Percentiles rank a stretch among this genome's conserved stretches.
phyloP scores from a whole-genome alignment of 2,113 vertebrate species.

The Istiophorus platypterus region DNA sequence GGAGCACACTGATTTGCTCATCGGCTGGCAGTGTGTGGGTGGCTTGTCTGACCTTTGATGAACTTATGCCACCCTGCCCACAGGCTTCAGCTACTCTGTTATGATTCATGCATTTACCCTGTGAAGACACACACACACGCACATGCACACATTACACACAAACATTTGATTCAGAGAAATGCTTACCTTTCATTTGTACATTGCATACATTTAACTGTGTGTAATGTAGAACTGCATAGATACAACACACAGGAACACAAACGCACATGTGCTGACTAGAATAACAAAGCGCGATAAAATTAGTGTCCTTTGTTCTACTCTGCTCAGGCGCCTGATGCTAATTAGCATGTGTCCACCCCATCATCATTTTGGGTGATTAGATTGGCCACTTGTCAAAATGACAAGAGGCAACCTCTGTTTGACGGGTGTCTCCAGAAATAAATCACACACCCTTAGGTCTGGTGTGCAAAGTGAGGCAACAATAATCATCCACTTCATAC shows the following conservation, averaged over 20 bases:
- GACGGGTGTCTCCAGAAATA: conserved; percentile 48
- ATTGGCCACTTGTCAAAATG: conserved; percentile 52
- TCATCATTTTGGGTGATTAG: conserved; percentile 64
- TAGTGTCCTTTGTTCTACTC: conserved; percentile 32
- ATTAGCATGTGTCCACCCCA: conserved; percentile 67
- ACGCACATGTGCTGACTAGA: neutral
- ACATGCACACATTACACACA: conserved; percentile 2
- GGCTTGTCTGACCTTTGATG: conserved; percentile 60
- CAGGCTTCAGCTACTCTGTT: conserved; percentile 38
- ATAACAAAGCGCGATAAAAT: conserved; percentile 1
- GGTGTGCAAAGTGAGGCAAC: conserved; percentile 18
- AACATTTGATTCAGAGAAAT: neutral
- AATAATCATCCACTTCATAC: conserved; percentile 28
- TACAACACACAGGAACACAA: conserved; percentile 8
- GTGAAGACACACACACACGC: conserved; percentile 19
- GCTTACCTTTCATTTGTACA: neutral
- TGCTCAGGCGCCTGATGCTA: conserved; percentile 44
- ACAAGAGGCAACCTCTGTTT: conserved; percentile 55
- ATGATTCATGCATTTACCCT: conserved; percentile 55
- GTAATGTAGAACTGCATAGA: neutral
- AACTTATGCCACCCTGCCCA: conserved; percentile 55
- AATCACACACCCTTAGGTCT: conserved; percentile 43
- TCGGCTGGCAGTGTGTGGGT: conserved; percentile 40
- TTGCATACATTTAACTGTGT: neutral
- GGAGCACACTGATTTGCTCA: conserved; percentile 30